Conservation (phyloP, 1,140 invertebrate species). For the Rhysida immarginata region DNA sequence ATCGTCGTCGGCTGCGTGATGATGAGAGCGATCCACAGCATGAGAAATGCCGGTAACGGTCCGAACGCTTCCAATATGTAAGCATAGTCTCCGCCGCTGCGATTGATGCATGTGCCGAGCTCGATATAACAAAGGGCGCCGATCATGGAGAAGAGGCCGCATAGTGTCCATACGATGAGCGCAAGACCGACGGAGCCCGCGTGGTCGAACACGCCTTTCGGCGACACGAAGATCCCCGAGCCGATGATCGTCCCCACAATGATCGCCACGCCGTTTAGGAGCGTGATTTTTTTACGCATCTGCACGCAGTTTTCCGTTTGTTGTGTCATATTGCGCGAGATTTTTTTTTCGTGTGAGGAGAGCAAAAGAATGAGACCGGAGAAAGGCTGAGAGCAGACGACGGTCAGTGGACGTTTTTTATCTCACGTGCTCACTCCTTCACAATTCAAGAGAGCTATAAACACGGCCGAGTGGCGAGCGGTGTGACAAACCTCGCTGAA, state of each 20-base stretch:
- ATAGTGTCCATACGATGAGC: constrained; percentile 49
- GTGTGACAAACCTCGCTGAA: too few relatives aligned
- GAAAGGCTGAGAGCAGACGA: too few relatives aligned
- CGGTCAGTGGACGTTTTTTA: too few relatives aligned
- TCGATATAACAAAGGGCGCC: constrained; percentile 73
- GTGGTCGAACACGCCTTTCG: constrained; percentile 43
- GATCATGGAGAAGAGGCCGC: constrained; percentile 54
- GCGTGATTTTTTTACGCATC: constrained; percentile 62
- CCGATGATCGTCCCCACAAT: constrained; percentile 66
- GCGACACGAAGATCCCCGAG: constrained; percentile 67
- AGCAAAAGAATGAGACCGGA: too few relatives aligned
- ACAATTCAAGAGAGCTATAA: too few relatives aligned
- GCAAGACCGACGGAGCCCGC: constrained; percentile 26
- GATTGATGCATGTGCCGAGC: constrained; percentile 58
- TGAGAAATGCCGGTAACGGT: constrained; percentile 69
- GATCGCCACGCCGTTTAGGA: constrained; percentile 71
- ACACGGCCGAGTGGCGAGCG: too few relatives aligned
- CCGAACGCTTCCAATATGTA: constrained; percentile 77
- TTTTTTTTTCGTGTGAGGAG: too few relatives aligned
- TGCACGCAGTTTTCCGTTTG: constrained; percentile 29
- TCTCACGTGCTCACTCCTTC: too few relatives aligned
- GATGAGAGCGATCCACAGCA: constrained; percentile 70
- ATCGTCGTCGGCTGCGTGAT: constrained; percentile 69
- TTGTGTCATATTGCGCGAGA: too few relatives aligned
- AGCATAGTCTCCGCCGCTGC: constrained; percentile 66